Conservation (phyloP, 2,888 invertebrate genomes). For the Parnassius smintheus region DNA sequence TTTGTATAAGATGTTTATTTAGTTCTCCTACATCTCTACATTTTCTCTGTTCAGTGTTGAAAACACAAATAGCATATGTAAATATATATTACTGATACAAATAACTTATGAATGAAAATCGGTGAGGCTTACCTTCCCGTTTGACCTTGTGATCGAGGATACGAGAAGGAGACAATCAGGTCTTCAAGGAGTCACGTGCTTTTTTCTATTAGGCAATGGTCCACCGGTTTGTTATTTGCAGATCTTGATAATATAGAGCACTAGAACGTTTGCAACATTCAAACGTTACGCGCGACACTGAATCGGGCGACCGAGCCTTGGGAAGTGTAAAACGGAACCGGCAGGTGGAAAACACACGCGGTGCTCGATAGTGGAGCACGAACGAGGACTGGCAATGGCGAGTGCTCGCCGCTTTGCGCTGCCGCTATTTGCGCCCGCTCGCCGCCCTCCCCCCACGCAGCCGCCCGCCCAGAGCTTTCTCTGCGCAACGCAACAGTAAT, state of each 20-base stretch:
- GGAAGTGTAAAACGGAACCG: constrained; percentile 31
- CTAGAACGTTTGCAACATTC: constrained; percentile 22
- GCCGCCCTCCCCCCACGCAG: constrained; percentile 41
- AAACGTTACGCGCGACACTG: constrained; percentile 24
- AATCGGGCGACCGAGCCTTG: constrained; percentile 22
- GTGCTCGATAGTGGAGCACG: constrained; percentile 41
- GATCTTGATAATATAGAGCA: constrained; percentile 14
- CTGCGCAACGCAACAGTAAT: constrained; percentile 69
- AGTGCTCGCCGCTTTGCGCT: constrained; percentile 43
- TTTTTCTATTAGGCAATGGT: constrained; percentile 34
- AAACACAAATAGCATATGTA: too few relatives aligned
- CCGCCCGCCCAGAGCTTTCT: constrained; percentile 71
- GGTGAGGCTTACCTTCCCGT: constrained; percentile 55
- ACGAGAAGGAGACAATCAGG: constrained; percentile 42
- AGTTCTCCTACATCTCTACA: too few relatives aligned
- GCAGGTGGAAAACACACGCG: constrained; percentile 18
- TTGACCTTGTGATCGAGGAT: constrained; percentile 58
- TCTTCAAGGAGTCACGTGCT: constrained; percentile 50
- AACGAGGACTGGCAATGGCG: constrained; percentile 41
- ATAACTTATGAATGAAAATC: constrained; percentile 50
- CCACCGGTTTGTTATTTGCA: not conserved
- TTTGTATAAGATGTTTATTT: too few relatives aligned
- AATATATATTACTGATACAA: constrained; percentile 32
- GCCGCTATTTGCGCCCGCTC: constrained; percentile 72
- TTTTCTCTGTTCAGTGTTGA: too few relatives aligned